Base-by-base conservation (phyloP, 1,140 invertebrate genomes). In the Zaprionus tsacasi region DNA sequence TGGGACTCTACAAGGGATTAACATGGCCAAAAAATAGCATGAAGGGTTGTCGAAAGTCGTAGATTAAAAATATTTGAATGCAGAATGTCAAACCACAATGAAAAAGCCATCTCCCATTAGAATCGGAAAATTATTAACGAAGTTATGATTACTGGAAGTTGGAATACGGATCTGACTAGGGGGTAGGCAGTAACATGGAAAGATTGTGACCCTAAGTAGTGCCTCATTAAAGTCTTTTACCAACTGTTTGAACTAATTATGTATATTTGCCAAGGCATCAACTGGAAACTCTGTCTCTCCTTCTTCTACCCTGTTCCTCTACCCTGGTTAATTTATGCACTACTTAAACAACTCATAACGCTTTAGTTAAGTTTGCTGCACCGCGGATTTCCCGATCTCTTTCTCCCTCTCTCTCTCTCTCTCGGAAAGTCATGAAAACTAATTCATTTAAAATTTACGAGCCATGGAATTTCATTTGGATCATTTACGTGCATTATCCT, bases 381-480 rank as follows among this genome's bases (percentile, higher is more conserved):
- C 4, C 12, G 17, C 45, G 5, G 45, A 2, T 48, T 1, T 21
- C 3, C 15, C 10, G 15, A 1, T 25, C 3, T 25, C 11, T 8
- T 15, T 48, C 2, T 17, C 43, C 17, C 43, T 48, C 10, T 1
- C 15, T 48, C 10, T 48, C 17, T 10, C 6, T 8, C 1, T 21
- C n/a, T 12, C n/a, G 40, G 36, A 66, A 57, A 70, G 81, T 55
- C 85, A 87, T 89, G 81, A 83, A 83, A 89, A 76, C 78, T 79
- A 89, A 88, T 88, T 89, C 85, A 89, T 88, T 74, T 89, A 89
- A 89, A 81, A 88, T 89, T 79, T 83, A 88, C 75, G 81, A 89
- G 70, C 36, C 63, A 38, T 33, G 48, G 68, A 72, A 76, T 78
- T 83, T 81, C 68, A 81, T 89, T 73, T 72, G 56, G 85, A 80